Evolutionary conservation across 2,113 vertebrate genomes (phyloP).

Genomic region (Sinocyclocheilus anshuiensis): DNA sequence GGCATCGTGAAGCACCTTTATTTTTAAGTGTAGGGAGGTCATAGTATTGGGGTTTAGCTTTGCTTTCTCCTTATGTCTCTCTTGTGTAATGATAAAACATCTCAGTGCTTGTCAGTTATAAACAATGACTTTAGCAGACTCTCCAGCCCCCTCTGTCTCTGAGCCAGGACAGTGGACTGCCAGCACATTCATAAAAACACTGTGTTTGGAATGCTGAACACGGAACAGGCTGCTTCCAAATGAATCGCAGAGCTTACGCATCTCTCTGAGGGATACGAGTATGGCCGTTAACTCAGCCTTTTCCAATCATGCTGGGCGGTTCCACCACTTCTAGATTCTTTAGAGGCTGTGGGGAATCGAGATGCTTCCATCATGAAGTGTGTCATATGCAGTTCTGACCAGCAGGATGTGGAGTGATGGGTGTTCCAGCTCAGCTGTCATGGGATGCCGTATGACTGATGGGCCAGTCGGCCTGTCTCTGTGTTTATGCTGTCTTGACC

Average conservation of each 20-base stretch:
- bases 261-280: neutral
- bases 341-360: neutral
- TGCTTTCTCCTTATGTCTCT: constrained; percentile 63
- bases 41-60: constrained; percentile 51
- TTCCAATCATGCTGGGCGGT: constrained; percentile 14
- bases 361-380: neutral
- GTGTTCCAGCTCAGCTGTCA: constrained; percentile 28
- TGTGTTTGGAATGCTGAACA: constrained; percentile 69
- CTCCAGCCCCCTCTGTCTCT: constrained; percentile 63
- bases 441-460: constrained; percentile 57
- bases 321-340: neutral
- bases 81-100: constrained; percentile 70
- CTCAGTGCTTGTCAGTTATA: constrained; percentile 67
- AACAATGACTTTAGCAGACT: constrained; percentile 69
- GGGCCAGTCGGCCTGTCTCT: constrained; percentile 52
- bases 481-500: constrained; percentile 67
- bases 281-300: neutral
- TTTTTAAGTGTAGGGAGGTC: constrained; percentile 31
- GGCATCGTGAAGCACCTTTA: too few relatives aligned
- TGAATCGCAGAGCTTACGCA: constrained; percentile 54
- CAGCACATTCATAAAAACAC: constrained; percentile 61
- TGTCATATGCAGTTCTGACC: constrained; percentile 25
- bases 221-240: constrained; percentile 53
- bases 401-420: constrained; percentile 48
- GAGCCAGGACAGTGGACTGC: constrained; percentile 51